These are phyloP conservation scores for Acleris laterana DNA, from an alignment of 2,888 invertebrate species.

Conservation along the genomic window DNA sequence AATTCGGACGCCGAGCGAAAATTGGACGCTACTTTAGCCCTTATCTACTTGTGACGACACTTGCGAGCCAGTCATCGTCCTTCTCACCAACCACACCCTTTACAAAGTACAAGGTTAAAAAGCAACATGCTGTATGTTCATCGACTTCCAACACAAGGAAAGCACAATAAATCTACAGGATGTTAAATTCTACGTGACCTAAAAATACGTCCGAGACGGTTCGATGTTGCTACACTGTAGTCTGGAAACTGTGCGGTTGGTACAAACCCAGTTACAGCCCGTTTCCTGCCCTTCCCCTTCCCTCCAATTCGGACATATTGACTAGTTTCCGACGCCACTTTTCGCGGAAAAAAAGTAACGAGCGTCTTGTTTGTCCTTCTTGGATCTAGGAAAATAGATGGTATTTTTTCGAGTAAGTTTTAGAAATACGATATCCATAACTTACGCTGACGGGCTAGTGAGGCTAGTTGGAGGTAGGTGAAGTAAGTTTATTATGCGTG, in stretches of 20 bases:
- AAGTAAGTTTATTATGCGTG: constrained; percentile 17
- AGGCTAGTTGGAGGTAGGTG: too few relatives aligned
- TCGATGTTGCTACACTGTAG: background rate
- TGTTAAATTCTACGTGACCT: too few relatives aligned
- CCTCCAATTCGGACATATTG: constrained; percentile 64
- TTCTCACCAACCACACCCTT: constrained; percentile 5
- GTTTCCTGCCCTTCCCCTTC: constrained; percentile 44
- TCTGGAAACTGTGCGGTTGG: constrained; percentile 2
- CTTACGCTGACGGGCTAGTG: constrained; percentile 23
- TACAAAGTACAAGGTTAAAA: too few relatives aligned
- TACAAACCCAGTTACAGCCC: constrained; percentile 43
- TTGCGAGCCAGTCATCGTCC: constrained; percentile 43
- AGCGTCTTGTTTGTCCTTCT: constrained; percentile 37
- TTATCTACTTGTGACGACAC: constrained; percentile 56
- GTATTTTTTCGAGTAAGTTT: constrained; percentile 36
- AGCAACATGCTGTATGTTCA: too few relatives aligned
- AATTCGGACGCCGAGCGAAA: constrained; percentile 56
- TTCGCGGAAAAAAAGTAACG: constrained; percentile 51
- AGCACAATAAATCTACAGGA: too few relatives aligned
- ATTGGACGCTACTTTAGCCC: constrained; percentile 56
- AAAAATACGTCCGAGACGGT: too few relatives aligned
- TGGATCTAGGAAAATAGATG: constrained; percentile 36
- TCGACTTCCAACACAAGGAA: too few relatives aligned
- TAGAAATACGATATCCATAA: constrained; percentile 37
- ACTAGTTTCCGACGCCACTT: constrained; percentile 57